These are phyloP conservation scores for Aphrophora alni DNA, from an alignment of 2,888 invertebrate genomes.

Conservation along the genomic window DNA sequence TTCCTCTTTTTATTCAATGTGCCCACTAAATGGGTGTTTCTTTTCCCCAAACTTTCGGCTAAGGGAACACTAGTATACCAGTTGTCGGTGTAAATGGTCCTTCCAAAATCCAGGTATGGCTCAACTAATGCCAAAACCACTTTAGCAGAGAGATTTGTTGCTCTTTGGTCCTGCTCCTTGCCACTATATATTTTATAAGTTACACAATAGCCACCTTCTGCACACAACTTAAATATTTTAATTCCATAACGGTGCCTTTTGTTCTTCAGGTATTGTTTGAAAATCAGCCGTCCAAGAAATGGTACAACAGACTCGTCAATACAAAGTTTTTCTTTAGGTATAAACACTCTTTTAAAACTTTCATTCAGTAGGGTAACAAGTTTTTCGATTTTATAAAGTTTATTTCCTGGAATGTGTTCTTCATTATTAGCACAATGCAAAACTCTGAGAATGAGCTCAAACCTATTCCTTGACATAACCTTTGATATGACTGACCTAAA, in stretches of 20 bases:
- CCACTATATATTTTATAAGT: conserved; percentile 26
- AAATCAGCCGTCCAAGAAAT: too few relatives aligned
- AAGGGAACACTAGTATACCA: conserved; percentile 44
- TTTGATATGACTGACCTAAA: conserved; percentile 39
- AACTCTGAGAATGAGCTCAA: conserved; percentile 10
- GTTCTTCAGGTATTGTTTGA: conserved; percentile 19
- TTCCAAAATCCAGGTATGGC: conserved; percentile 38
- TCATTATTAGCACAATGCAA: conserved; percentile 21
- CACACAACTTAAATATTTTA: conserved; percentile 29
- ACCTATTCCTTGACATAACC: neutral
- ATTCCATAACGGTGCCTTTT: conserved; percentile 29
- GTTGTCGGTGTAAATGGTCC: conserved; percentile 43
- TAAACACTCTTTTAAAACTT: neutral
- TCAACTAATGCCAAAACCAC: conserved; percentile 39
- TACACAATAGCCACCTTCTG: neutral
- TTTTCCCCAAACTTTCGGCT: conserved; percentile 9
- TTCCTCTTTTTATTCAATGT: conserved; percentile 21
- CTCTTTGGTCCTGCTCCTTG: conserved; percentile 3
- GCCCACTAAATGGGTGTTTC: conserved; percentile 26
- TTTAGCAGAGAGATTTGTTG: conserved; percentile 33
- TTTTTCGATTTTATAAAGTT: conserved; percentile 13
- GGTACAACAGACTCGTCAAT: conserved; percentile 33
- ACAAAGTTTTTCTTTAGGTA: conserved; percentile 24
- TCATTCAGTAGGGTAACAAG: neutral
- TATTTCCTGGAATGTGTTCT: neutral